Evolutionary conservation across 2,113 vertebrate genomes (phyloP).

Genomic region (Tyto alba): DNA sequence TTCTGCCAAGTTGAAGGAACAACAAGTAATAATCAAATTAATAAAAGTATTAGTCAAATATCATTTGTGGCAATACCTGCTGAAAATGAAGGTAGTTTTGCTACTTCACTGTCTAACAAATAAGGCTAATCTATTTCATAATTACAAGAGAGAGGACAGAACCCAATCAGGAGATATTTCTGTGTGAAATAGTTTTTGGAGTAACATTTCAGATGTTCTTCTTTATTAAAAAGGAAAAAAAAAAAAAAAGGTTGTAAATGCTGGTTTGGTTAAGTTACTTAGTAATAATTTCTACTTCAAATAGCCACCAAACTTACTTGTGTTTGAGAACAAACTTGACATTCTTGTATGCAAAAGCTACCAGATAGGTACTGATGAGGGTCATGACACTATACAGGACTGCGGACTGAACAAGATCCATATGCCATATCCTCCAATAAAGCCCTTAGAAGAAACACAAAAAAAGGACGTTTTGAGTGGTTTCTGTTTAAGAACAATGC

Average conservation of each 20-base stretch:
- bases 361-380: constrained; percentile 94
- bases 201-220: not conserved
- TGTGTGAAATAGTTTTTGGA: not conserved
- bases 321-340: constrained; percentile 99
- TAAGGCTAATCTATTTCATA: not conserved
- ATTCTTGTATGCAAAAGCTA: constrained; percentile 97
- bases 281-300: not conserved
- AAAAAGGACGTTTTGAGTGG: not conserved
- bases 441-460: constrained; percentile 75
- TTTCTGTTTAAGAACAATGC: not conserved
- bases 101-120: not conserved
- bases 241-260: not conserved
- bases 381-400: constrained; percentile 97
- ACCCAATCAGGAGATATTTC: not conserved
- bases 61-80: not conserved
- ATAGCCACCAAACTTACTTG: constrained; percentile 78
- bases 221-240: no score
- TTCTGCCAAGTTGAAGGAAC: not conserved
- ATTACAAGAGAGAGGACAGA: not conserved
- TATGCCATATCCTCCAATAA: constrained; percentile 99
- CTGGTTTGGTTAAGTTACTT: not conserved
- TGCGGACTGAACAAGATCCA: constrained; percentile 97
- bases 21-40: not conserved
- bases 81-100: not conserved
- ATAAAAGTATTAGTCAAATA: not conserved